Percentiles rank a stretch among this genome's conserved stretches.
Evolutionary conservation across 1,140 invertebrate species (phyloP).

Genomic region (Drosophila erecta): DNA sequence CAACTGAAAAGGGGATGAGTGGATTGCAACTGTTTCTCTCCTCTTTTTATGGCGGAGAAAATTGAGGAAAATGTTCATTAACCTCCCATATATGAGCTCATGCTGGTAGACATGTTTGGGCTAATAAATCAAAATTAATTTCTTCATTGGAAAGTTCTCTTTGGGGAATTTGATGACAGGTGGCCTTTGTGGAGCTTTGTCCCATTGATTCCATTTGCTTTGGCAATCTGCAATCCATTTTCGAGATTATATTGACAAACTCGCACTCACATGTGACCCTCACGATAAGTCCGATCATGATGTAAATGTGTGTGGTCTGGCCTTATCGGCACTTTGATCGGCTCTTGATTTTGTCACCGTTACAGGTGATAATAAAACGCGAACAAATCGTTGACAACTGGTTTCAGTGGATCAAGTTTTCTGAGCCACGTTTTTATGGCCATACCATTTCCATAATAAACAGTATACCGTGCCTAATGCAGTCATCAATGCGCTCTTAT

Average conservation of each 20-base stretch:
- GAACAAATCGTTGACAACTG: slow-evolving; percentile 48
- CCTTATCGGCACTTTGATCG: slow-evolving; percentile 45
- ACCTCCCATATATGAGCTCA: slow-evolving; percentile 28
- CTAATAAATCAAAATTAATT: slow-evolving; percentile 61
- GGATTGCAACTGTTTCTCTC: slow-evolving; percentile 37
- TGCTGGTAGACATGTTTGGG: slow-evolving; percentile 50
- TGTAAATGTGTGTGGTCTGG: slow-evolving; percentile 45
- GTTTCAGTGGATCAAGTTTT: slow-evolving; percentile 43
- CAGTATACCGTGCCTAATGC: slow-evolving; percentile 56
- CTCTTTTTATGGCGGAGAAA: slow-evolving; percentile 14
- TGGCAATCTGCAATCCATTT: slow-evolving; percentile 38
- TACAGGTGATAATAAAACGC: slow-evolving; percentile 71
- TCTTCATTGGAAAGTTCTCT: slow-evolving; percentile 37
- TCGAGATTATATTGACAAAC: slow-evolving; percentile 36
- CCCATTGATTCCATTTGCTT: slow-evolving; percentile 35
- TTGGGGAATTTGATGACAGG: slow-evolving; percentile 21
- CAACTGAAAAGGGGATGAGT: slow-evolving; percentile 9
- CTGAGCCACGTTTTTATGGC: slow-evolving; percentile 43
- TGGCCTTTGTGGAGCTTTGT: slow-evolving; percentile 23
- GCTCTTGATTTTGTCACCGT: slow-evolving; percentile 27
- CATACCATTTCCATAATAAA: slow-evolving; percentile 43
- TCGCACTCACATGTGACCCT: slow-evolving; percentile 36
- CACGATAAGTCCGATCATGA: slow-evolving; percentile 20
- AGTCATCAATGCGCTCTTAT: slow-evolving; percentile 65
- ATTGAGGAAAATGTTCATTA: slow-evolving; percentile 39